phyloP scores from a whole-genome alignment of 2,113 vertebrate genomes.

The Rostratula benghalensis region DNA sequence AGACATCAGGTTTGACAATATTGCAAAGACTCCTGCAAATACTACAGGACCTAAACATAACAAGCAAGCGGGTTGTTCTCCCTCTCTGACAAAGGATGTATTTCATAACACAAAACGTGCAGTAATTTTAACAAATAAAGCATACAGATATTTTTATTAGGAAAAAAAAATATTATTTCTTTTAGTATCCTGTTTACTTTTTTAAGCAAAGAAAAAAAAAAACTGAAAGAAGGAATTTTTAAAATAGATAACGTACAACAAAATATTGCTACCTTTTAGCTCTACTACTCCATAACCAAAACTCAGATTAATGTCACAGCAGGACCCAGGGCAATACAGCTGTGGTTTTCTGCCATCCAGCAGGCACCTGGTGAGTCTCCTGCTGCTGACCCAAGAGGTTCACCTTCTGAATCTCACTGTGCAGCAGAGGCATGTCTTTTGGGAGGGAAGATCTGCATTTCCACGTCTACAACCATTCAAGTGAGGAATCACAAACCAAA shows the following conservation, averaged over 20 bases:
- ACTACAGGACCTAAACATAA: background rate
- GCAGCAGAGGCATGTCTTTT: background rate
- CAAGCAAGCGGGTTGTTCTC: background rate
- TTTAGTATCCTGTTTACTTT: background rate
- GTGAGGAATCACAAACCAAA: background rate
- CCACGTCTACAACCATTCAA: background rate
- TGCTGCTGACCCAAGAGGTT: background rate
- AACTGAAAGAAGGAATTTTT: background rate
- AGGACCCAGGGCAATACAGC: background rate
- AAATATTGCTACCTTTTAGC: background rate
- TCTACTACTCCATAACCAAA: background rate
- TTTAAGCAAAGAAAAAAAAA: background rate
- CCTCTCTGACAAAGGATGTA: background rate
- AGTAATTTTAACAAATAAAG: background rate
- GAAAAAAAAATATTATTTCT: background rate
- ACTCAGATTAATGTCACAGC: background rate
- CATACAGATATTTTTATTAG: background rate
- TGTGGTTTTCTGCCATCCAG: background rate
- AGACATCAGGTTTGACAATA: background rate
- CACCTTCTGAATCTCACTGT: background rate
- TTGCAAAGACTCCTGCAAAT: background rate
- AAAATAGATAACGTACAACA: background rate
- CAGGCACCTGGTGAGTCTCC: background rate
- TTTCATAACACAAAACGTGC: fast-evolving
- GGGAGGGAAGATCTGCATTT: background rate